Conservation (phyloP, 2,113 vertebrate species). For the Callorhinus ursinus region DNA sequence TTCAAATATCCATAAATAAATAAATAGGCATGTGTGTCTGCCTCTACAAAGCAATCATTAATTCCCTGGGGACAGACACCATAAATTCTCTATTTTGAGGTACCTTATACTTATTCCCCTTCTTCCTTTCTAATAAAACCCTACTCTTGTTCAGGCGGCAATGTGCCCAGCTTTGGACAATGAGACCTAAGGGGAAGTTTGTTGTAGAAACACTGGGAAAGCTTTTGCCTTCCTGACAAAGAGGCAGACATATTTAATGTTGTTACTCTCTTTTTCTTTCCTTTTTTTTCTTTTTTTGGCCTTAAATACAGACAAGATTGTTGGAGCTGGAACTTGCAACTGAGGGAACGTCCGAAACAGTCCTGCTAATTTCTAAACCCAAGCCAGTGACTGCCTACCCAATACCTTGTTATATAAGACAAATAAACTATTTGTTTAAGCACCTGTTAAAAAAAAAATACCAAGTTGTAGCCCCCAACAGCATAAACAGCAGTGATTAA, state of each 20-base stretch:
- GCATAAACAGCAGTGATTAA: background rate
- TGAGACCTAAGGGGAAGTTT: background rate
- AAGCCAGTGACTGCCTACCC: background rate
- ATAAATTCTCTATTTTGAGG: background rate
- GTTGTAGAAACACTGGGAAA: background rate
- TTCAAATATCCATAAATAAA: background rate
- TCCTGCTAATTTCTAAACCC: background rate
- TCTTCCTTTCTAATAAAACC: background rate
- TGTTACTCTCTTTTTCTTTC: background rate
- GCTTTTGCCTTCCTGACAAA: background rate
- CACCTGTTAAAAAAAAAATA: background rate
- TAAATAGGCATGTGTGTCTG: background rate
- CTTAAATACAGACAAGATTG: background rate
- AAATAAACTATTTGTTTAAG: background rate
- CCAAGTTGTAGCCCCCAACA: background rate
- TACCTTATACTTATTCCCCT: background rate
- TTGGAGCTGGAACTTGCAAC: background rate
- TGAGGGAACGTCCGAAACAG: background rate
- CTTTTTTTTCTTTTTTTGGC: background rate
- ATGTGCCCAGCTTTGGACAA: background rate
- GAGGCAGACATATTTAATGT: background rate
- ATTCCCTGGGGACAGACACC: background rate
- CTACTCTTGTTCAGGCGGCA: slow-evolving; percentile 11
- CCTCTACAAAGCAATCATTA: slow-evolving; percentile 18
- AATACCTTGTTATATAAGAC: background rate